Evolutionary conservation across 2,113 vertebrate genomes (phyloP).

Genomic region (Gymnobelideus leadbeateri): DNA sequence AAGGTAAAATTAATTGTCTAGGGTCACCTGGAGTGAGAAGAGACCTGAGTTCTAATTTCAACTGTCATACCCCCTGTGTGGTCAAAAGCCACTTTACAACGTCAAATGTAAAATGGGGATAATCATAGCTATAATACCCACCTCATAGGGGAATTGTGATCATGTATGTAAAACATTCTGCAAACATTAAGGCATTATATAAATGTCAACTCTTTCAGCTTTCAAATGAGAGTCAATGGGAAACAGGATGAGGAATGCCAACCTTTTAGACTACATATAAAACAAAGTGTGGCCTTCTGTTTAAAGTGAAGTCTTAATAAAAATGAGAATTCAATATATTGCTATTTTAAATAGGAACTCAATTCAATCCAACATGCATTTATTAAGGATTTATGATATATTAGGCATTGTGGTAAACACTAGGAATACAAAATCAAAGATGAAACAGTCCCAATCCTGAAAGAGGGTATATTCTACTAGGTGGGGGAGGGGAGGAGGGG

Average conservation of each 20-base stretch:
- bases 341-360: background rate
- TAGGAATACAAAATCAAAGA: background rate
- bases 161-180: background rate
- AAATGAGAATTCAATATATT: background rate
- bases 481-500: too few species aligned
- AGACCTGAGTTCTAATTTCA: too few species aligned
- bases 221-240: slow-evolving; percentile 33
- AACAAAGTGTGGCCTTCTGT: too few species aligned
- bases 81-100: too few species aligned
- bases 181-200: background rate
- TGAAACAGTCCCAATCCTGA: background rate
- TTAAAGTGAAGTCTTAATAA: slow-evolving; percentile 9
- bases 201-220: background rate
- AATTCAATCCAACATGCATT: background rate
- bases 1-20: too few species aligned
- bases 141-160: background rate
- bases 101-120: background rate
- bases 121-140: background rate
- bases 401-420: background rate
- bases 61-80: too few species aligned
- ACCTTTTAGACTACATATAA: background rate
- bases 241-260: background rate
- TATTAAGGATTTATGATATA: background rate
- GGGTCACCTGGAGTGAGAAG: too few species aligned
- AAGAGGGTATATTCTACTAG: background rate